Conservation (phyloP, 2,113 vertebrate genomes). For the Passer montanus region DNA sequence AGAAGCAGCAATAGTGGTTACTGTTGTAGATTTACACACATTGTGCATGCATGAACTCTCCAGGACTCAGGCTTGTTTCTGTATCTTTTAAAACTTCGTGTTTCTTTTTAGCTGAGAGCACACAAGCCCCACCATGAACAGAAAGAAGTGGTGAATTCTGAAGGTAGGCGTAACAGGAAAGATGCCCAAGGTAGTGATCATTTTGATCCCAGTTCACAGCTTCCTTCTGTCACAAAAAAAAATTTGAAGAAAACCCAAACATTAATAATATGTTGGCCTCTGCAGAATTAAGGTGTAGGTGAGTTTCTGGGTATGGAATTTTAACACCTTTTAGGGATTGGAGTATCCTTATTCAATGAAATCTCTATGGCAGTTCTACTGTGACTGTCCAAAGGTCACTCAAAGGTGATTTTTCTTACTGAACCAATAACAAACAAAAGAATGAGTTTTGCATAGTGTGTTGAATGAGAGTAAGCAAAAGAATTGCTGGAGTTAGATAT, state of each 20-base stretch:
- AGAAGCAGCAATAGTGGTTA: neutral
- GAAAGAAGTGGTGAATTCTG: neutral
- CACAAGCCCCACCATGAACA: neutral
- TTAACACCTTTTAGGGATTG: neutral
- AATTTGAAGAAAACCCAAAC: neutral
- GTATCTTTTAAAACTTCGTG: neutral
- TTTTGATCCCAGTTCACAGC: neutral
- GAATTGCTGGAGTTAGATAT: neutral
- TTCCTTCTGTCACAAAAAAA: neutral
- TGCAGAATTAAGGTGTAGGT: neutral
- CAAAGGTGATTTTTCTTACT: neutral
- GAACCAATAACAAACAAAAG: neutral
- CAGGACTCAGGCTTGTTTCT: neutral
- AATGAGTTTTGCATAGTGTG: neutral
- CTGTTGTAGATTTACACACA: neutral
- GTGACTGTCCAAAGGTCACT: neutral
- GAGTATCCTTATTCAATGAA: neutral
- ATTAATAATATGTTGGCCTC: neutral
- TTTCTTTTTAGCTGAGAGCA: neutral
- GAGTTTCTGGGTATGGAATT: neutral
- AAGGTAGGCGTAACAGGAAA: neutral
- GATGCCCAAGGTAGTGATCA: accelerated
- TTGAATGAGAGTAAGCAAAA: neutral
- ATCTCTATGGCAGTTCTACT: neutral
- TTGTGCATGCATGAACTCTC: neutral